Evolutionary conservation across 2,888 invertebrate species (phyloP), one percentile per base, ranked within the genome.

Genomic region (Folsomia manolachei): DNA sequence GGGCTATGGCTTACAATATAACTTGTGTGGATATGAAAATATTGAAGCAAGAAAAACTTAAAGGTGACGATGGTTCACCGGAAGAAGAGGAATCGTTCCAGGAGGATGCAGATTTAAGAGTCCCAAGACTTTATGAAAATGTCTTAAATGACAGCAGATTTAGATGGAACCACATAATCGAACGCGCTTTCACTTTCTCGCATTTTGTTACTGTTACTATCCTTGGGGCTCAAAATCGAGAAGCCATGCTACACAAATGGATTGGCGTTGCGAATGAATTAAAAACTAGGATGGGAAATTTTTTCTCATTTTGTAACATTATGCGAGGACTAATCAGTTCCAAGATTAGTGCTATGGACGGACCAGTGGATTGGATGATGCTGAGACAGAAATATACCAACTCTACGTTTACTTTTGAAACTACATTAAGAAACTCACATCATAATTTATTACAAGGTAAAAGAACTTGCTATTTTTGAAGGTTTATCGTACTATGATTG

Each of bases 231-330:
- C 73, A 71, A 27, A 70, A 62, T 7, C 71, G 79, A 25, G 80
- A 80, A 63, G 72, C 63, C 53, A 27, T 78, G n/a, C 69, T 80
- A 9, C 71, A 71, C 66, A 80, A 80, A 67, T 80, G 80, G 80
- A 77, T 79, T 21, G 63, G 70, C 1, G 70, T 80, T 56, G 80
- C 80, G 14, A 74, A 73, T 19, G 77, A 78, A 19, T 67, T 79
- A n/a, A 74, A 78, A 60, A 73, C 76, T 9, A 70, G 75, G 0
- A 68, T 79, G 69, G 80, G 80, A 21, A 80, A 80, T 64, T 76
- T 80, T 66, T 78, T 77, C 52, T 76, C 78, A n/a, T 80, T 80
- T 65, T 76, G 71, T 56, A 71, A 72, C 1, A 75, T 80, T 4
- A 80, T 80, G 79, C 39, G 77, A 26, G 80, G 76, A 1, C 71